phyloP scores from a whole-genome alignment of 1,140 invertebrate genomes.

The Macrocentrus cingulum region DNA sequence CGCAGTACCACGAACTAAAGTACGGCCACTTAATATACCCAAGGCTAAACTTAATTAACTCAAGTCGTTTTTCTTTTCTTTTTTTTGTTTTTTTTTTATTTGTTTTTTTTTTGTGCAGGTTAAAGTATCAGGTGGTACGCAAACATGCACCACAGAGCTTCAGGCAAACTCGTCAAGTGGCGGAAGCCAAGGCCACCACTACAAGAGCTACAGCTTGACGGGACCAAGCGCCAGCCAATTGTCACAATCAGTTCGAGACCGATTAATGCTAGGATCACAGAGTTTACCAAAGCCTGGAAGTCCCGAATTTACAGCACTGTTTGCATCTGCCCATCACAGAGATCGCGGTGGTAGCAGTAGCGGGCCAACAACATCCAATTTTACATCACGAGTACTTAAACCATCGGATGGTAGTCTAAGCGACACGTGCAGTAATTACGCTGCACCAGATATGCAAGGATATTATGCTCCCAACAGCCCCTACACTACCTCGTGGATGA shows the following conservation, averaged over 20 bases:
- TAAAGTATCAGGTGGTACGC: slow-evolving; percentile 85
- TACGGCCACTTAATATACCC: slow-evolving; percentile 41
- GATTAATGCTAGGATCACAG: slow-evolving; percentile 77
- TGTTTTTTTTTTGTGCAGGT: slow-evolving; percentile 41
- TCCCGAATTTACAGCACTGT: slow-evolving; percentile 66
- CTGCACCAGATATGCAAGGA: slow-evolving; percentile 59
- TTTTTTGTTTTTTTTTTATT: background rate
- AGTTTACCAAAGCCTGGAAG: slow-evolving; percentile 75
- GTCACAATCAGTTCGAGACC: slow-evolving; percentile 79
- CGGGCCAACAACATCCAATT: slow-evolving; percentile 56
- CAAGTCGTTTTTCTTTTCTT: too few species aligned
- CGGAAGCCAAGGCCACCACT: slow-evolving; percentile 57
- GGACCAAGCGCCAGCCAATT: slow-evolving; percentile 80
- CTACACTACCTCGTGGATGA: slow-evolving; percentile 62
- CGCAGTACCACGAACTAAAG: slow-evolving; percentile 77
- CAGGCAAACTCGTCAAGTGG: slow-evolving; percentile 52
- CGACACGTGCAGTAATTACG: slow-evolving; percentile 65
- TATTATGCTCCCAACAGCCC: slow-evolving; percentile 58
- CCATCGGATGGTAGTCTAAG: slow-evolving; percentile 75
- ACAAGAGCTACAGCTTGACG: slow-evolving; percentile 78
- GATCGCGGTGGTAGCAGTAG: slow-evolving; percentile 43
- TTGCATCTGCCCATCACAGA: slow-evolving; percentile 55
- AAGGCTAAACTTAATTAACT: too few species aligned
- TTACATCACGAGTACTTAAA: slow-evolving; percentile 49
- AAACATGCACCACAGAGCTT: slow-evolving; percentile 81